Conservation (phyloP, 2,797 vertebrate species). For the Otolemur crassicaudatus region DNA sequence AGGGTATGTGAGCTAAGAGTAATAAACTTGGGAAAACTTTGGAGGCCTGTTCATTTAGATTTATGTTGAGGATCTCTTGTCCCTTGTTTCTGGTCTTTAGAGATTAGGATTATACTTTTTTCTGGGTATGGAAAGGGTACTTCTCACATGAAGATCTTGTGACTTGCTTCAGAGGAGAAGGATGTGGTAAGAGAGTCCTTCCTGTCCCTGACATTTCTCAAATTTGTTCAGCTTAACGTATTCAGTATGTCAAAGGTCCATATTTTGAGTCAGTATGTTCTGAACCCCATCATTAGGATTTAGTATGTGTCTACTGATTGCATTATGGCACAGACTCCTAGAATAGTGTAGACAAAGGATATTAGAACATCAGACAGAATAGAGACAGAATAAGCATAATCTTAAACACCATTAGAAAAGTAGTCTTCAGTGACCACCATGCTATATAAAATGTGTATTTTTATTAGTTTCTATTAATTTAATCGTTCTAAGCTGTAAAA, state of each 20-base stretch:
- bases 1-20: neutral
- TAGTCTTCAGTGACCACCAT: neutral
- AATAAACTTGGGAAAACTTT: neutral
- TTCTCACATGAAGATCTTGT: neutral
- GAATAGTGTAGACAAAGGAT: neutral
- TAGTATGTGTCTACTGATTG: constrained; percentile 21
- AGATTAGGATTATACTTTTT: neutral
- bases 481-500: constrained; percentile 8
- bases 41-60: neutral
- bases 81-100: neutral
- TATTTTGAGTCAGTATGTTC: neutral
- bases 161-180: neutral
- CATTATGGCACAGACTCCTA: neutral
- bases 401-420: constrained; percentile 6
- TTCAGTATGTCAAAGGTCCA: neutral
- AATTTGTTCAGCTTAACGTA: neutral
- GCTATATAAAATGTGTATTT: neutral
- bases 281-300: neutral
- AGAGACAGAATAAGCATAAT: constrained; percentile 39
- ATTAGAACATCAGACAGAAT: neutral
- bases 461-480: constrained; percentile 22
- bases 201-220: neutral
- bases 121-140: neutral
- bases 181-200: neutral
- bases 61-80: neutral